A percentile compares a stretch with the other conserved stretches of the same genome.
Evolutionary conservation across 2,113 vertebrate species (phyloP).

Genomic region (Sarotherodon lohbergeri): DNA sequence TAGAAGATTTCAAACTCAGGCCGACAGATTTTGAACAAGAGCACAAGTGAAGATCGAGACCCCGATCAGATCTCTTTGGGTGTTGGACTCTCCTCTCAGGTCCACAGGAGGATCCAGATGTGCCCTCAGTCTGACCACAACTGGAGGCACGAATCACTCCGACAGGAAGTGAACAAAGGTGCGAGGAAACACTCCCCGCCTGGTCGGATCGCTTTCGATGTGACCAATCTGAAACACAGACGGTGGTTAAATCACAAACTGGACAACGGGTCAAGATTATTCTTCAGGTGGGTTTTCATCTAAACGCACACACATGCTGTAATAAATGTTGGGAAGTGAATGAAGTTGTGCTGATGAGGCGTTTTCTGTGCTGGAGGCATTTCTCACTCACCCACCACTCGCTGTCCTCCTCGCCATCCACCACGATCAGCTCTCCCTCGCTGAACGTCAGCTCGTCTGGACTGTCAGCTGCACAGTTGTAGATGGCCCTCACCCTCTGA

Average conservation of each 20-base stretch:
- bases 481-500: conserved; percentile 89
- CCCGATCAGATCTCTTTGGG: background rate
- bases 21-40: background rate
- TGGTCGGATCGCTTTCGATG: conserved; percentile 84
- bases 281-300: background rate
- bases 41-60: background rate
- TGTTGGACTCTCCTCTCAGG: background rate
- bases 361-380: background rate
- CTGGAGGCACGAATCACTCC: conserved; percentile 67
- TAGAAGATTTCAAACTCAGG: background rate
- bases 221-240: conserved; percentile 80
- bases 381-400: conserved; percentile 94
- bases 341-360: background rate
- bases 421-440: conserved; percentile 90
- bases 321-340: background rate
- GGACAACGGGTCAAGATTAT: background rate
- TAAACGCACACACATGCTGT: background rate
- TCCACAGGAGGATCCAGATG: background rate
- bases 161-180: conserved; percentile 95
- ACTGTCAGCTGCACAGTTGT: conserved; percentile 89
- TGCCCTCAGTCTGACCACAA: background rate
- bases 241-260: background rate
- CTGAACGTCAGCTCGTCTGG: conserved; percentile 90
- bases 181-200: conserved; percentile 87
- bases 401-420: conserved; percentile 91